Evolutionary conservation across 1,140 invertebrate species (phyloP).

Genomic region (Ridgeia piscesae): DNA sequence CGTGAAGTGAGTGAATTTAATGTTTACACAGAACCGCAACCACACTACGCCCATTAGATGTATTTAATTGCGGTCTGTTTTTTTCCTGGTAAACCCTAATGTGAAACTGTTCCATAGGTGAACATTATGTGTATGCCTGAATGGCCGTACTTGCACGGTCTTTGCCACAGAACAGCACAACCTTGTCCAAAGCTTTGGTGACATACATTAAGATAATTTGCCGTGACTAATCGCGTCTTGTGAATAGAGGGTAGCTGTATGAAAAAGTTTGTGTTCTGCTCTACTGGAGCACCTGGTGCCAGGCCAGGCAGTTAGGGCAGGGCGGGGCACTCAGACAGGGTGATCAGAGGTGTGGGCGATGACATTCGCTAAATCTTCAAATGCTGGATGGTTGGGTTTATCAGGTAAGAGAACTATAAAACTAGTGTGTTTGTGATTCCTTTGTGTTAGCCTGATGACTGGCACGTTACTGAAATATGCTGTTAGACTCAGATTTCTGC

Average conservation of each 20-base stretch:
- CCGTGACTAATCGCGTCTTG: background rate
- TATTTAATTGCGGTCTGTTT: background rate
- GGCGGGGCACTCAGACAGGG: background rate
- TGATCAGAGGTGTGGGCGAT: background rate
- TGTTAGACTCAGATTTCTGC: background rate
- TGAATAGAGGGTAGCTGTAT: background rate
- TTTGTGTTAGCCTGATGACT: background rate
- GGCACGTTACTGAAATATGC: background rate
- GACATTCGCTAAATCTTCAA: background rate
- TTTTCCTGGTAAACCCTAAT: background rate
- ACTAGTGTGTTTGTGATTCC: too few relatives aligned
- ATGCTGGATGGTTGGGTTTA: background rate
- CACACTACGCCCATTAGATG: background rate
- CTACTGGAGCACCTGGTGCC: background rate
- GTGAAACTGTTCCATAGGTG: background rate
- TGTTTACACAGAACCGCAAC: background rate
- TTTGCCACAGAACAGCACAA: background rate
- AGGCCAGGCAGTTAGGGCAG: background rate
- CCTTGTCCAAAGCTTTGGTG: background rate
- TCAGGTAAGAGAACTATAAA: background rate
- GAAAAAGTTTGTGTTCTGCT: background rate
- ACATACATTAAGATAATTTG: slow-evolving; percentile 6
- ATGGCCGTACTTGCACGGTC: background rate
- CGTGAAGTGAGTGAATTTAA: background rate
- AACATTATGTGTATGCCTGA: background rate